Evolutionary conservation across 2,888 invertebrate genomes (phyloP), one percentile per base, ranked within the genome.

Genomic region (Xanthorhoe designata): DNA sequence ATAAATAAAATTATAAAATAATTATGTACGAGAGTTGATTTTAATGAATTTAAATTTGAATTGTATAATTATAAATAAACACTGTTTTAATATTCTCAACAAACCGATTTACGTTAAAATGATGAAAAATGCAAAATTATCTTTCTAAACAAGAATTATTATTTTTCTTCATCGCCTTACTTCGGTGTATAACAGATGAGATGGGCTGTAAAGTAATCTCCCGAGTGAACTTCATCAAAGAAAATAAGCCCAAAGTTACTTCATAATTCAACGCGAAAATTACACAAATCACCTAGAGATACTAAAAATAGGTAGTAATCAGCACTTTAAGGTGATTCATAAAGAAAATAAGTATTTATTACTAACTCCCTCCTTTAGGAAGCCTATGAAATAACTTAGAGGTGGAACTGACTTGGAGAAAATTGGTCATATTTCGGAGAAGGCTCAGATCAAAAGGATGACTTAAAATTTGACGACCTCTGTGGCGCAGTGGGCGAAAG

Each of bases 221-320:
- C 42, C 15, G 58, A 64, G 68, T 64, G 49, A 72, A 67, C 59
- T 66, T 67, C 51, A 69, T 67, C 70, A 67, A 68, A 70, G 55
- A 68, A 68, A 64, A 65, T 58, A 61, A 57, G 50, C 52, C 49
- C n/a, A 61, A 55, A 69, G 56, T 64, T 62, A 45, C 66, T 71
- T 63, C 65, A 68, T 64, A 64, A 63, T 68, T 70, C 68, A 64
- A 62, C 55, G 64, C 59, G 66, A 59, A 60, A 64, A 67, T 71
- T 65, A 70, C 69, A 66, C 45, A 66, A 66, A 69, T 64, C 55
- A 57, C 62, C 59, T 55, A 38, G 66, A 66, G 57, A 61, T 56
- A 58, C 29, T 59, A 55, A 62, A 65, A 42, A 42, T 42, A 35
- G 8, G 35, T 35, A 42, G 38, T 42, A 72, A 51, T 56, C 67